Conservation (phyloP, 1,140 invertebrate species). For the Muscidifurax raptorellus region DNA sequence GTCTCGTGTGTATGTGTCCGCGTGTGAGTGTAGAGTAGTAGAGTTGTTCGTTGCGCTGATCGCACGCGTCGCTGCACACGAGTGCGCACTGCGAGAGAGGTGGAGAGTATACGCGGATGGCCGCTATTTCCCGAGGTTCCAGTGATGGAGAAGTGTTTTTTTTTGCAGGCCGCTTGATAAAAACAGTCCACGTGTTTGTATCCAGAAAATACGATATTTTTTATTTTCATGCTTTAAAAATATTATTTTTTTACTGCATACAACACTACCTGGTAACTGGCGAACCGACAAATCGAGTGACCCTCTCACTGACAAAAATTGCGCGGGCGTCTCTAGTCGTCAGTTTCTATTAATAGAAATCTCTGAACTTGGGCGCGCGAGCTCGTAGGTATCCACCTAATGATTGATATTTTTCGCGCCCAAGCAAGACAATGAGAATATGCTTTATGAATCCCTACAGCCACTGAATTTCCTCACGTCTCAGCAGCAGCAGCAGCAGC, state of each 20-base stretch:
- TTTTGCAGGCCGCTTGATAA: neutral
- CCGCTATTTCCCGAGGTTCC: neutral
- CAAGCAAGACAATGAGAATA: slow-evolving; percentile 3
- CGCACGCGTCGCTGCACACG: neutral
- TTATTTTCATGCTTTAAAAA: too few species aligned
- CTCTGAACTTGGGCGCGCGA: slow-evolving; percentile 7
- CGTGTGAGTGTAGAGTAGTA: neutral
- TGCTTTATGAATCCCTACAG: neutral
- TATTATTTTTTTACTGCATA: too few species aligned
- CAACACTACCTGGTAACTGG: too few species aligned
- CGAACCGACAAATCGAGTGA: too few species aligned
- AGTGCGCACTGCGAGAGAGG: neutral
- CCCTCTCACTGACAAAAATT: neutral
- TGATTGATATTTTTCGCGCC: slow-evolving; percentile 38
- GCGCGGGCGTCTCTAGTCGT: slow-evolving; percentile 4
- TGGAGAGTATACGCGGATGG: neutral
- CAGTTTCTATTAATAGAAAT: slow-evolving; percentile 43
- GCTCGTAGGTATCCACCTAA: neutral
- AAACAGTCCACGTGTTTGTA: too few species aligned
- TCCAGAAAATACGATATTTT: too few species aligned
- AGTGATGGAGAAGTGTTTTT: neutral
- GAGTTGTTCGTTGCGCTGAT: neutral
- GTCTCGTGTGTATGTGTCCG: neutral
- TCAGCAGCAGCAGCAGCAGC: neutral
- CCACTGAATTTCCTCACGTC: slow-evolving; percentile 36